Percentiles rank a stretch among this genome's conserved stretches.
phyloP scores from a whole-genome alignment of 2,888 invertebrate genomes.

The Chrysolina haemoptera region DNA sequence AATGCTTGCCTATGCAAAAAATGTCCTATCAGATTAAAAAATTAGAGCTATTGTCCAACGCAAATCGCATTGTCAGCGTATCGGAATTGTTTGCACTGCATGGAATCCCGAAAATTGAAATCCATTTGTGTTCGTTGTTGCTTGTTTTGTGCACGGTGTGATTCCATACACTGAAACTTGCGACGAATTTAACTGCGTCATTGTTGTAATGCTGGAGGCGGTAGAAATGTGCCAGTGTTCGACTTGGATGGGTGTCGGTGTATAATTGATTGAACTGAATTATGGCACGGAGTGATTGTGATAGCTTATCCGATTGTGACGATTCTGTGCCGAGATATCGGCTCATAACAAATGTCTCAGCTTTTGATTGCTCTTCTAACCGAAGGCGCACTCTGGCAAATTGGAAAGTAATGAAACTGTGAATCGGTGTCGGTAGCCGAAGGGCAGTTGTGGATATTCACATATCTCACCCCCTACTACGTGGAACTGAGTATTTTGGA shows the following conservation, averaged over 20 bases:
- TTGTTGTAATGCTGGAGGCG: conserved; percentile 47
- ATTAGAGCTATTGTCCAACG: neutral
- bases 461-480: no score
- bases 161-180: neutral
- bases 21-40: neutral
- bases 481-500: no score
- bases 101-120: conserved; percentile 46
- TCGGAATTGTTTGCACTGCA: neutral
- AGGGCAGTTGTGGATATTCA: no score
- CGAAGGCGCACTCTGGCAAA: neutral
- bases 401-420: neutral
- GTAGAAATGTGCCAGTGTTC: conserved; percentile 51
- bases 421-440: neutral
- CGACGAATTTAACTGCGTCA: conserved; percentile 42
- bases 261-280: conserved; percentile 58
- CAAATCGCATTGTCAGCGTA: neutral
- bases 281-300: conserved; percentile 55
- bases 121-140: conserved; percentile 49
- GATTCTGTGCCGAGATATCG: conserved; percentile 43
- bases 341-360: conserved; percentile 40
- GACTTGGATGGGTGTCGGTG: conserved; percentile 49
- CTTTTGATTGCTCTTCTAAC: conserved; percentile 34
- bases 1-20: neutral
- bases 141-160: conserved; percentile 43
- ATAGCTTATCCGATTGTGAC: conserved; percentile 42